These are phyloP conservation scores for Acleris cristana DNA, from an alignment of 2,888 invertebrate genomes.

Conservation along the genomic window DNA sequence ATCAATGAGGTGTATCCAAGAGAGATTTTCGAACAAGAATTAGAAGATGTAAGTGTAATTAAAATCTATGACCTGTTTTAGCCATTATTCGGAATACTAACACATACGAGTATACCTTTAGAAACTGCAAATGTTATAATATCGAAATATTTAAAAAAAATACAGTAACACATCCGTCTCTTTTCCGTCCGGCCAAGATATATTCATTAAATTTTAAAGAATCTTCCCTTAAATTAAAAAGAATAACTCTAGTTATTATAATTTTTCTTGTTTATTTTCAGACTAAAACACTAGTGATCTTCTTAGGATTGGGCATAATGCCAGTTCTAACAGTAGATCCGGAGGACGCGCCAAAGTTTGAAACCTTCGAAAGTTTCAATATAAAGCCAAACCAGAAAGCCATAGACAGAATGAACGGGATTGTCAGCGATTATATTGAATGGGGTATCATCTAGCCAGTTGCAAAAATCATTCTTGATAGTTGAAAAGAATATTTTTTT, in stretches of 20 bases:
- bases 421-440: constrained; percentile 4
- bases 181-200: neutral
- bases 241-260: neutral
- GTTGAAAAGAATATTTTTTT: neutral
- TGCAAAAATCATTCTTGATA: neutral
- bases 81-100: neutral
- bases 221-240: too few species aligned
- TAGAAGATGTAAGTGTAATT: constrained; percentile 1
- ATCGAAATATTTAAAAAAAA: too few species aligned
- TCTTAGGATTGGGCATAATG: constrained; percentile 4
- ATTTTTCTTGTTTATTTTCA: neutral
- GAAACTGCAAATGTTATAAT: too few species aligned
- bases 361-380: neutral
- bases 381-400: constrained; percentile 1
- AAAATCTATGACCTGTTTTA: neutral
- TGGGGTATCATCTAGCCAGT: constrained; percentile 3
- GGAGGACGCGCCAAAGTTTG: constrained; percentile 9
- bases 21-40: constrained; percentile 11
- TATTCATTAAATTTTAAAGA: too few species aligned
- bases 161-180: neutral
- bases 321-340: constrained; percentile 7
- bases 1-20: constrained; percentile 8
- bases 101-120: too few species aligned
- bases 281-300: neutral
- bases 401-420: constrained; percentile 10